Base-by-base conservation (phyloP, 2,113 vertebrate species). In the Elaphurus davidianus region DNA sequence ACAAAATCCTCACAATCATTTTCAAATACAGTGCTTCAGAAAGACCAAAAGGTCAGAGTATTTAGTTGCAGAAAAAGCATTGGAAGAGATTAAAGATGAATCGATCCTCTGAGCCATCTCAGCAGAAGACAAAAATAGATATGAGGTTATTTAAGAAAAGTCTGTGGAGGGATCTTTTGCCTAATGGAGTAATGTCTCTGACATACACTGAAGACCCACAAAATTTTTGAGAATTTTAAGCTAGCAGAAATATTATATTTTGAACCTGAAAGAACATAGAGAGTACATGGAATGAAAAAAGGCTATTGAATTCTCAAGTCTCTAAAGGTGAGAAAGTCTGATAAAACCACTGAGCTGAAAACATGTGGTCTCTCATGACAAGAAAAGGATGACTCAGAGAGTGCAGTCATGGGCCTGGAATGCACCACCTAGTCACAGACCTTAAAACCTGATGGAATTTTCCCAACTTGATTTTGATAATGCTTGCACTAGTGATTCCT, bases 351-450 rank as follows among this genome's bases (percentile, higher is more conserved):
- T 40, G 19, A 45, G 23, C 17, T 52, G 13, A 15, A 90, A 87
- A 78, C 5, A 54, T 0, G 1, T 54, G n/a, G 3, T 16, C 12
- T 78, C 43, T 67, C n/a, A 43, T 2, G 16, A n/a, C 59, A 64
- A 87, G 5, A 16, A 52, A 43, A 59, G 28, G 16, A 2, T 1
- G 13, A 10, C 7, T 52, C 4, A 28, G 2, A 50, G 25, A 79
- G 8, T 54, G 4, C 1, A 33, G 30, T 13, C 47, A 2, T 10
- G 23, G 25, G 0, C 50, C 50, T 33, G 1, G 30, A 25, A 7
- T 3, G 3, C 0, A 19, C 8, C 3, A n/a, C 19, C 7, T 2
- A 43, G 62, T 60, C 52, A 16, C 19, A 76, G 36, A 21, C 7
- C 17, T 59, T 47, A 57, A 87, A 88, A 14, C 1, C 2, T 16